These are phyloP conservation scores for Chrysaora quinquecirrha DNA, from an alignment of 30 jellyfish, hydroid and myxozoan species.

Conservation along the genomic window DNA sequence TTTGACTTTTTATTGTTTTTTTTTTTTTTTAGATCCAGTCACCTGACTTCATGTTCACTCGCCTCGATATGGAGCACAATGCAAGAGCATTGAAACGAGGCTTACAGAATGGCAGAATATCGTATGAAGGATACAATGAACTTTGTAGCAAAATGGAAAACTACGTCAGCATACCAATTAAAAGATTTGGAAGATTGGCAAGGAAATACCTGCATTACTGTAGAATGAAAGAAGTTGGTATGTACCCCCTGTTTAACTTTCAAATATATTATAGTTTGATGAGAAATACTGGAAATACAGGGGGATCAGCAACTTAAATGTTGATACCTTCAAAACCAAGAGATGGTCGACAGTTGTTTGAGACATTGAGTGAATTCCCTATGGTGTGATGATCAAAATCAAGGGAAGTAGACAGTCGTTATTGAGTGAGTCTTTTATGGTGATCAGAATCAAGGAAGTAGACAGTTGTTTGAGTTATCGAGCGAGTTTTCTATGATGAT, in stretches of 20 bases:
- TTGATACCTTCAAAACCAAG: too few species aligned
- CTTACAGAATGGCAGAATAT: constrained; percentile 49
- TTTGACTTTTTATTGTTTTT: neutral
- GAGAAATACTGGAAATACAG: too few species aligned
- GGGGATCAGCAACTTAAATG: too few species aligned
- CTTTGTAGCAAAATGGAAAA: constrained; percentile 64
- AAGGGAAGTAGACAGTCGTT: too few species aligned
- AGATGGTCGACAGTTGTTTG: too few species aligned
- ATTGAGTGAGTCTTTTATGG: too few species aligned
- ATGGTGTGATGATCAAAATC: too few species aligned
- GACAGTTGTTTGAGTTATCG: too few species aligned
- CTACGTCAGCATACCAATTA: constrained; percentile 65
- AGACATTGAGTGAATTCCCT: too few species aligned
- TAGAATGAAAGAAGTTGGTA: constrained; percentile 79
- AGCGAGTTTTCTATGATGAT: too few species aligned
- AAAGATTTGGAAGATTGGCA: constrained; percentile 70
- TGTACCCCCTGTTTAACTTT: neutral
- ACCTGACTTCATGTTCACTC: constrained; percentile 84
- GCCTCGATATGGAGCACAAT: constrained; percentile 85
- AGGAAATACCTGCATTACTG: constrained; percentile 57
- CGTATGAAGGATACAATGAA: constrained; percentile 45
- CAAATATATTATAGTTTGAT: too few species aligned
- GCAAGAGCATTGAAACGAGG: constrained; percentile 74
- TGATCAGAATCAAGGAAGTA: too few species aligned
- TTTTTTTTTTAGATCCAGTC: constrained; percentile 37